Evolutionary conservation across 2,113 vertebrate genomes (phyloP).

Genomic region (Pseudorhombus dupliciocellatus): DNA sequence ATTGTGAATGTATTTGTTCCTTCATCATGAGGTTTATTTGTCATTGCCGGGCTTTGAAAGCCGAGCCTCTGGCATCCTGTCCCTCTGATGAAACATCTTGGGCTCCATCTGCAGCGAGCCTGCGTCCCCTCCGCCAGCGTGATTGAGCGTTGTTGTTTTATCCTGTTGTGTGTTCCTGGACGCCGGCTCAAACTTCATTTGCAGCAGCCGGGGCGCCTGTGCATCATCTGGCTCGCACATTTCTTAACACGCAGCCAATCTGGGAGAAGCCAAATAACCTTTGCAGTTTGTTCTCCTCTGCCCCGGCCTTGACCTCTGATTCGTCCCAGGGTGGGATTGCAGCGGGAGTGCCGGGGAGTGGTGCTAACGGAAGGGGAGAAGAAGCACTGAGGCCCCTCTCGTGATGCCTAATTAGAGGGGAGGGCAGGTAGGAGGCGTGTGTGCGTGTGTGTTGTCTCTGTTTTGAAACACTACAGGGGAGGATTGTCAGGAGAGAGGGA

Average conservation of each 20-base stretch:
- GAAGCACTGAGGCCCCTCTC: constrained; percentile 29
- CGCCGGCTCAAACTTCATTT: constrained; percentile 47
- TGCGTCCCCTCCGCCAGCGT: constrained; percentile 51
- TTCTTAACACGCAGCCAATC: constrained; percentile 51
- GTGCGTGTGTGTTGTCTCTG: constrained; percentile 28
- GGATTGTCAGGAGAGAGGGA: constrained; percentile 22
- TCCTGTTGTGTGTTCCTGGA: constrained; percentile 69
- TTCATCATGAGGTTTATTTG: constrained; percentile 65
- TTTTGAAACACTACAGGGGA: constrained; percentile 27
- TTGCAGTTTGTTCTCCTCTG: constrained; percentile 39
- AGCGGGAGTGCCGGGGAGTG: constrained; percentile 49
- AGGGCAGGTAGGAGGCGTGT: constrained; percentile 60
- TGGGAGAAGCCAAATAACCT: constrained; percentile 20
- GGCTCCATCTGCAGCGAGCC: constrained; percentile 47
- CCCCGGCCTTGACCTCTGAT: constrained; percentile 67
- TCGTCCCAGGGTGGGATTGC: constrained; percentile 48
- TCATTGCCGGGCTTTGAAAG: constrained; percentile 59
- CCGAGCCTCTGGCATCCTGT: constrained; percentile 58
- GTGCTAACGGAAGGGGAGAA: constrained; percentile 63
- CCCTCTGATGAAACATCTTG: constrained; percentile 64
- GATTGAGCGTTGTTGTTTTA: constrained; percentile 67
- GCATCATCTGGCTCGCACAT: constrained; percentile 77
- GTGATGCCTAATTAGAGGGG: constrained; percentile 67
- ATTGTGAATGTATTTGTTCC: constrained; percentile 52
- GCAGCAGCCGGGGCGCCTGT: constrained; percentile 37